Base-by-base conservation (phyloP, 2,113 vertebrate genomes). In the Plectropomus leopardus region DNA sequence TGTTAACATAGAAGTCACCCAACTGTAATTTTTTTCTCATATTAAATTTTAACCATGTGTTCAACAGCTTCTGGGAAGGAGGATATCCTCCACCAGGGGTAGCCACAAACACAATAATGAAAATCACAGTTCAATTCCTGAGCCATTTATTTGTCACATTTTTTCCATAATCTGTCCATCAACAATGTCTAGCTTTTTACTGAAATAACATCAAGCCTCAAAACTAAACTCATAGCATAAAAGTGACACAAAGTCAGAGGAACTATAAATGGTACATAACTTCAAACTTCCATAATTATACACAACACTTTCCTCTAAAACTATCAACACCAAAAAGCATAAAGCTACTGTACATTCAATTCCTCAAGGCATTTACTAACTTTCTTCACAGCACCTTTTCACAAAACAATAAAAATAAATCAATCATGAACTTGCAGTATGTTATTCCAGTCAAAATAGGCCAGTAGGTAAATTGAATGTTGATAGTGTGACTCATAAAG, bases 101-200 rank as follows among this genome's bases (percentile, higher is more conserved):
- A 87, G 88, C 92, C 86, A 91, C 80, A 91, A 75, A 88, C 90
- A 88, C 82, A 92, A 74, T 75, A 60, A 86, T 86, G 71, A 80
- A 45, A 72, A 61, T 65, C 53, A 83, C 55, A 54, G 23, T 85
- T 86, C 19, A 85, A 76, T 92, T 93, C 90, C 92, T 92, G 89
- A 93, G 88, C 86, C 87, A 88, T 94, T 93, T 93, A 93, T 92
- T 93, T 76, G 50, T 85, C 80, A 79, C 34, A 84, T 84, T 80
- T 87, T n/a, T 83, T 75, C 48, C 48, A 80, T 42, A 82, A 65
- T 28, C 48, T 58, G 45, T 82, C 61, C 66, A 88, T 78, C 45
- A 45, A 88, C 86, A 85, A 75, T 60, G 50, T 30, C 21, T 44
- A 84, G 54, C 36, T 82, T 77, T 72, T 61, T 14, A 69, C 51